Conservation (phyloP, 2,888 invertebrate genomes). For the Tinea pellionella region DNA sequence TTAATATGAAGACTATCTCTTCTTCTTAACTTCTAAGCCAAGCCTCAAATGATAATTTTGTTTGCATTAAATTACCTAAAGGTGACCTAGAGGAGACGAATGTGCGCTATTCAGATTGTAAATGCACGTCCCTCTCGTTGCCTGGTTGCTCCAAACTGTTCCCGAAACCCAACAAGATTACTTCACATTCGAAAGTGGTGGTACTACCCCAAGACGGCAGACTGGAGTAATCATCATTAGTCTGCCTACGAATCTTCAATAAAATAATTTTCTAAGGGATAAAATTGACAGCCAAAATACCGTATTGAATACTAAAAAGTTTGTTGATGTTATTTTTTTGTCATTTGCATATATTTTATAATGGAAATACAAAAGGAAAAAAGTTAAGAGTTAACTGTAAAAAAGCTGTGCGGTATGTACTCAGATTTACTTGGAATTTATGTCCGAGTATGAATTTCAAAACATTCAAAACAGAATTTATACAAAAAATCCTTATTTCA, state of each 20-base stretch:
- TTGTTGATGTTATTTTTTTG: slow-evolving; percentile 18
- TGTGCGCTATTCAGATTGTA: too few relatives aligned
- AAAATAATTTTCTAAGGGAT: slow-evolving; percentile 19
- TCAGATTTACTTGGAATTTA: too few relatives aligned
- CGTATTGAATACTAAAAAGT: slow-evolving; percentile 26
- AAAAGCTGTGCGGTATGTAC: not conserved
- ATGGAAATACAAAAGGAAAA: not conserved
- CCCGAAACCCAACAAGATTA: not conserved
- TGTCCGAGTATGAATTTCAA: too few relatives aligned
- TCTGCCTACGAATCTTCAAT: too few relatives aligned
- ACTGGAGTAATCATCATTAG: not conserved
- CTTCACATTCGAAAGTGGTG: not conserved
- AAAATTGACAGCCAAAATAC: slow-evolving; percentile 30
- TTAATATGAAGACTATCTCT: too few relatives aligned
- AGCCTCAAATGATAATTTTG: too few relatives aligned
- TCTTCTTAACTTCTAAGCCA: too few relatives aligned
- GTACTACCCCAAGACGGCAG: not conserved
- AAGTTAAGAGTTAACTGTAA: not conserved
- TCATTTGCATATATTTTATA: not conserved
- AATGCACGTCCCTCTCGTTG: not conserved
- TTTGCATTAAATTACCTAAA: too few relatives aligned
- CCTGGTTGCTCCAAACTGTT: not conserved
- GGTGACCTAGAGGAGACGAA: too few relatives aligned
- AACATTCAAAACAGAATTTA: too few relatives aligned
- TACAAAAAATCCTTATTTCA: too few relatives aligned